phyloP scores from a whole-genome alignment of 2,888 invertebrate species.

The Beris chalybata region DNA sequence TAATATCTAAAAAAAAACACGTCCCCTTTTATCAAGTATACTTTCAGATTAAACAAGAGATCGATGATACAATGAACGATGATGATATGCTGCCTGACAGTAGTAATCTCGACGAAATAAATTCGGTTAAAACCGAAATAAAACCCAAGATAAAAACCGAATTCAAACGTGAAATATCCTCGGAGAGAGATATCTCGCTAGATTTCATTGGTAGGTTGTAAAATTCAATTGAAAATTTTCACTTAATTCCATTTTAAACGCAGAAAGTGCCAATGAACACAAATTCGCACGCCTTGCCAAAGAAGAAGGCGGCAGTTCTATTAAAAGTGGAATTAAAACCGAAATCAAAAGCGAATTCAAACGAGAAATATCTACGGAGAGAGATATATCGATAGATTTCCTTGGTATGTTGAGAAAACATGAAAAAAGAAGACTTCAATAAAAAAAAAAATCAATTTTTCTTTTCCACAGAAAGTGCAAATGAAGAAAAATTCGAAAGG shows the following conservation, averaged over 20 bases:
- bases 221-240: not conserved
- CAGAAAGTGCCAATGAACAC: constrained; percentile 48
- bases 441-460: not conserved
- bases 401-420: constrained; percentile 34
- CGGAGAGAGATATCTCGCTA: constrained; percentile 47
- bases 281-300: constrained; percentile 53
- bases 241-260: not conserved
- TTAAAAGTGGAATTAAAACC: constrained; percentile 14
- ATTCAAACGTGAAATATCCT: constrained; percentile 40
- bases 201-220: constrained; percentile 41
- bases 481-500: constrained; percentile 54
- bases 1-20: not conserved
- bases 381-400: constrained; percentile 47
- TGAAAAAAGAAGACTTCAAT: constrained; percentile 6
- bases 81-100: too few relatives aligned
- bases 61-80: constrained; percentile 10
- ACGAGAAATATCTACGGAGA: constrained; percentile 41
- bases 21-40: not conserved
- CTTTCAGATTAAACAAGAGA: constrained; percentile 22
- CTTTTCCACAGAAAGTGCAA: constrained; percentile 49
- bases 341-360: constrained; percentile 33
- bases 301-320: constrained; percentile 44
- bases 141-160: constrained; percentile 38
- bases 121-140: not conserved
- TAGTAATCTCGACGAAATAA: too few relatives aligned